A percentile compares a stretch with the other conserved stretches of the same genome.
Evolutionary conservation across 2,113 vertebrate genomes (phyloP).

Genomic region (Gallinago paraguaiae): DNA sequence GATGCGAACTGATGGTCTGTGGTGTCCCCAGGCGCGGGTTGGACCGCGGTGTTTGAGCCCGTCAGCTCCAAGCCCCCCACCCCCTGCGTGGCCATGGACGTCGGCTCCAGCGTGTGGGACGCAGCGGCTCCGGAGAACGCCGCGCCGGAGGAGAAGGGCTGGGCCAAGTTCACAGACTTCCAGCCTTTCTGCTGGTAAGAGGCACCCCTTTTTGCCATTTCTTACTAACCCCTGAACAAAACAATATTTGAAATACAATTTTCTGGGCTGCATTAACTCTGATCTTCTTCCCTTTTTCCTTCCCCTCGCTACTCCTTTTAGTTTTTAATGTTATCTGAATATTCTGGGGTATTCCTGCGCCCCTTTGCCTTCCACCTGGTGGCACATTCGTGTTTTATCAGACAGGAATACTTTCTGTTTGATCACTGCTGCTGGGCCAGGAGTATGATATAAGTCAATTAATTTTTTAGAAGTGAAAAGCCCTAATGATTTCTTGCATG

Average conservation of each 20-base stretch:
- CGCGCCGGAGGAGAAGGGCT: conserved; percentile 79
- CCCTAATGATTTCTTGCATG: rapidly evolving
- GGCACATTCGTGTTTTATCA: rapidly evolving
- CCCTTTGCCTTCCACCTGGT: neutral
- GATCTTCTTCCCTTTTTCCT: neutral
- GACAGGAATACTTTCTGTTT: rapidly evolving
- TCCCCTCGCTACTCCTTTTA: rapidly evolving
- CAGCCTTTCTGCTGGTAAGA: conserved; percentile 91
- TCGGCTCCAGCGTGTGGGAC: conserved; percentile 82
- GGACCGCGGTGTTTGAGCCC: conserved; percentile 84
- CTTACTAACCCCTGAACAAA: rapidly evolving
- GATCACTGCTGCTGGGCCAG: neutral
- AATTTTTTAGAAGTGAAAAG: too few species aligned
- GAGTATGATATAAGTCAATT: rapidly evolving
- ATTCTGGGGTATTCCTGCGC: rapidly evolving
- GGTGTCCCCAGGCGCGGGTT: conserved; percentile 71
- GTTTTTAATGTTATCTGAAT: neutral
- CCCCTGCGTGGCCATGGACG: conserved; percentile 71
- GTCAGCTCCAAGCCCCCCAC: conserved; percentile 39
- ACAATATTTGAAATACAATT: rapidly evolving
- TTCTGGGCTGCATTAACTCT: rapidly evolving
- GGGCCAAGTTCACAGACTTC: conserved; percentile 92
- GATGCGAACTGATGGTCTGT: too few species aligned
- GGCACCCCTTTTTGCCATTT: rapidly evolving
- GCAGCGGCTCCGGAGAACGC: conserved; percentile 25